phyloP scores from a whole-genome alignment of 2,797 vertebrate genomes.

The Lagorchestes hirsutus region DNA sequence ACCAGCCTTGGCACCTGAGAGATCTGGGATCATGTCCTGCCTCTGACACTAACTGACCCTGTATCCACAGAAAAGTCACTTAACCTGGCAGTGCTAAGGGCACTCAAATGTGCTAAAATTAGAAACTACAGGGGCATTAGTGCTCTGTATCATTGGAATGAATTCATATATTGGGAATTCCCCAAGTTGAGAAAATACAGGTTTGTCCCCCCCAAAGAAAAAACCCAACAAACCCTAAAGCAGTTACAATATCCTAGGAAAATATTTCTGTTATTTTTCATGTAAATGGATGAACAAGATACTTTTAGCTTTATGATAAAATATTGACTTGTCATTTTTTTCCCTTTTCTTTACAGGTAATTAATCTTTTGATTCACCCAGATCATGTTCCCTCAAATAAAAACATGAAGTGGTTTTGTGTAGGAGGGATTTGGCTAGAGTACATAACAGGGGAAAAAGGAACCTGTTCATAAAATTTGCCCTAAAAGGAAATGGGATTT shows the following conservation, averaged over 20 bases:
- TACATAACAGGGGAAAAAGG: not conserved
- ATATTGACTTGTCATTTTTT: conserved; percentile 9
- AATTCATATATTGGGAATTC: not conserved
- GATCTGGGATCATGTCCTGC: not conserved
- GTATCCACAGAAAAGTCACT: not conserved
- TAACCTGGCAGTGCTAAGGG: not conserved
- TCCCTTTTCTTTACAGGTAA: conserved; percentile 25
- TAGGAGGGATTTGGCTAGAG: conserved; percentile 36
- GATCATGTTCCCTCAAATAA: not conserved
- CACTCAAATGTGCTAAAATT: not conserved
- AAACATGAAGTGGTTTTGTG: conserved; percentile 29
- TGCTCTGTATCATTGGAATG: not conserved
- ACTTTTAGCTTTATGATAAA: conserved; percentile 2
- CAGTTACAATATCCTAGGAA: not conserved
- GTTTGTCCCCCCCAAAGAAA: not conserved
- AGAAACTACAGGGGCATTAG: not conserved
- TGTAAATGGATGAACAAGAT: not conserved
- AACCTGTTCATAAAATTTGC: not conserved
- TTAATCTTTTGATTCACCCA: conserved; percentile 24
- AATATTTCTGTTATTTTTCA: not conserved
- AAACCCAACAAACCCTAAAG: not conserved
- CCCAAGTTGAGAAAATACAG: not conserved
- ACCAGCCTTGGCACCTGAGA: not conserved
- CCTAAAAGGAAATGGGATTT: conserved; percentile 51
- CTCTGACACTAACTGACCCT: not conserved